Percentiles rank a stretch among this genome's conserved stretches.
Evolutionary conservation across 53 echinoderm and acorn worm species (phyloP).

Genomic region (Glandiceps talaboti): DNA sequence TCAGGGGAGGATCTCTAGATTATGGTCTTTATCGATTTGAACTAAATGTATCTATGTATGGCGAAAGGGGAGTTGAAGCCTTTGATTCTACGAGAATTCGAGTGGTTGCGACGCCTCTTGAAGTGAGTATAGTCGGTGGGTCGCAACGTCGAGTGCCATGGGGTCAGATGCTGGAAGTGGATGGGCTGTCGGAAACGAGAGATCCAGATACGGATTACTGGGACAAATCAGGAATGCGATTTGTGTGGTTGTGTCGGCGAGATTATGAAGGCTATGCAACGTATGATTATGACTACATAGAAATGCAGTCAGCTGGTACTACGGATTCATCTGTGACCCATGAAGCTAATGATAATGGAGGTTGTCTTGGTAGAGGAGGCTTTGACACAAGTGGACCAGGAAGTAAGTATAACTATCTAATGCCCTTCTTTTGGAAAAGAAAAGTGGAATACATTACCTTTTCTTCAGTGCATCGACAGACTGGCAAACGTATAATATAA

Average conservation of each 20-base stretch:
- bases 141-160: slow-evolving; percentile 59
- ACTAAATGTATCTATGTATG: slow-evolving; percentile 81
- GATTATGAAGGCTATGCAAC: slow-evolving; percentile 65
- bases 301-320: slow-evolving; percentile 20
- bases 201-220: slow-evolving; percentile 59
- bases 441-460: too few relatives aligned
- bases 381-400: slow-evolving; percentile 53
- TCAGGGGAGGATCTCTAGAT: slow-evolving; percentile 44
- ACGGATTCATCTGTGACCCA: slow-evolving; percentile 46
- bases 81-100: slow-evolving; percentile 40
- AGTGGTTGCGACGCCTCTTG: slow-evolving; percentile 60
- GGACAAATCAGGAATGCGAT: slow-evolving; percentile 49
- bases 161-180: slow-evolving; percentile 30
- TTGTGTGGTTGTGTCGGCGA: slow-evolving; percentile 62
- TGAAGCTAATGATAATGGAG: slow-evolving; percentile 64
- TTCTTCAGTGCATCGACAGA: too few relatives aligned
- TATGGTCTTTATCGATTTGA: slow-evolving; percentile 72
- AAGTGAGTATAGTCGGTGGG: slow-evolving; percentile 51
- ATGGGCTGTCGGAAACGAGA: slow-evolving; percentile 46
- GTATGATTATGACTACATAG: slow-evolving; percentile 65
- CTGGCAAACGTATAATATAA: too few relatives aligned
- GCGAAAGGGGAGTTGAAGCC: slow-evolving; percentile 66
- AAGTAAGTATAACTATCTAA: too few relatives aligned
- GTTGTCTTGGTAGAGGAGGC: slow-evolving; percentile 70
- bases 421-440: too few relatives aligned